Evolutionary conservation across 2,113 vertebrate genomes (phyloP), one percentile per base, ranked within the genome.

Genomic region (Rhinichthys klamathensis): DNA sequence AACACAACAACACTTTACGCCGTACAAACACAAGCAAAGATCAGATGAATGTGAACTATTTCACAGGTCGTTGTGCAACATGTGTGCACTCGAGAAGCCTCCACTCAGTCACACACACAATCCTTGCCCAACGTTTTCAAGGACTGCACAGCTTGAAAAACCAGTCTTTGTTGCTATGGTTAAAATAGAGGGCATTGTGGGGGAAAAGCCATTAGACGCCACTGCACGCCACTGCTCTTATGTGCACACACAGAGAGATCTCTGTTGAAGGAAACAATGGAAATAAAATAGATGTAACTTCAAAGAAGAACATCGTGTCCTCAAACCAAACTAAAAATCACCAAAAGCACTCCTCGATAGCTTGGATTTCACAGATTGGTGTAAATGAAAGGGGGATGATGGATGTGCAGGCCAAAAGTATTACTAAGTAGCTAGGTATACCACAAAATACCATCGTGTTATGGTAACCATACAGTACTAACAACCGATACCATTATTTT

Each of bases 101-200:
- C 87, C 73, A 84, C 85, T 80, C 82, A 86, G 83, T 87, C 82
- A 49, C 83, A 84, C 73, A 76, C 67, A 30, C 35, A 73, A 44
- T 41, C 13, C 81, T 72, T 70, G 54, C 56, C 54, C 70, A 73
- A 77, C 90, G 93, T 92, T 89, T 82, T 92, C 91, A 89, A 92
- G 92, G 90, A 91, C 88, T 21, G 83, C 85, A 82, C 88, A 92
- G 95, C 96, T 93, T 56, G 96, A 96, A 97, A 96, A 98, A 98
- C 97, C 96, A 95, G 97, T 98, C 91, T 88, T 88, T 75, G 93
- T 95, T 89, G 90, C 93, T 92, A 89, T 93, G 94, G 95, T 92
- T 92, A 93, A 92, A 84, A 86, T 89, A 93, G 92, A 93, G 90
- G 90, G 88, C 91, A 92, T 90, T 79, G 84, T 84, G 89, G 89